Conservation (phyloP, 1,140 invertebrate genomes). For the Macrocentrus cingulum region DNA sequence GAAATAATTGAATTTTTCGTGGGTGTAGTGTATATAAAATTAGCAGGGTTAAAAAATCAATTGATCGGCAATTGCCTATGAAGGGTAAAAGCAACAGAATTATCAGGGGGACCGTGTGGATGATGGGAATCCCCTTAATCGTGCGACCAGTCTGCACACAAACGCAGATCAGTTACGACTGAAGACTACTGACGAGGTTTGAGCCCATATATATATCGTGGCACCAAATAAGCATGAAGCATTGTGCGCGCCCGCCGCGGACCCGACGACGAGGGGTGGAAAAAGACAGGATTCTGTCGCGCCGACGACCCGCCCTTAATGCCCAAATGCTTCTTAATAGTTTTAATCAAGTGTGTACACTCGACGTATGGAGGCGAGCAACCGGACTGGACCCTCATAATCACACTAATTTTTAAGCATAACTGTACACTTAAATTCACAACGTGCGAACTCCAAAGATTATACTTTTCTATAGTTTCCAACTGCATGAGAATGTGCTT, state of each 20-base stretch:
- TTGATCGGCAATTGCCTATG: background rate
- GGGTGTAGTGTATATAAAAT: too few relatives aligned
- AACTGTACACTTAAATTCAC: slow-evolving; percentile 58
- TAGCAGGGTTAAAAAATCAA: background rate
- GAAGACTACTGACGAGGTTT: too few relatives aligned
- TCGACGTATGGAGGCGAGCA: slow-evolving; percentile 30
- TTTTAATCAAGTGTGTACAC: slow-evolving; percentile 58
- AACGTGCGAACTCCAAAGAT: slow-evolving; percentile 52
- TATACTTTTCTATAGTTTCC: too few relatives aligned
- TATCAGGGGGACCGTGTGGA: background rate
- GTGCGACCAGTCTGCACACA: slow-evolving; percentile 8
- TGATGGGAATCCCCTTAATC: slow-evolving; percentile 9
- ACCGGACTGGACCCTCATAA: slow-evolving; percentile 41
- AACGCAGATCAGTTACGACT: too few relatives aligned
- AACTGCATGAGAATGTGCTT: too few relatives aligned
- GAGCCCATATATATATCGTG: slow-evolving; percentile 2
- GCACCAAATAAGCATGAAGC: slow-evolving; percentile 10
- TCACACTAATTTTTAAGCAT: slow-evolving; percentile 60
- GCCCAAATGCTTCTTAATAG: slow-evolving; percentile 52
- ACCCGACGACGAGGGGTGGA: slow-evolving; percentile 14
- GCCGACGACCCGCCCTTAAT: slow-evolving; percentile 34
- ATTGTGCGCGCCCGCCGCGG: too few relatives aligned
- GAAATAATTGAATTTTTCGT: too few relatives aligned
- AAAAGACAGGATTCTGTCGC: slow-evolving; percentile 18
- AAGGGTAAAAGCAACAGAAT: background rate